Evolutionary conservation across 2,113 vertebrate species (phyloP), one percentile per base, ranked within the genome.

Genomic region (Mobula birostris): DNA sequence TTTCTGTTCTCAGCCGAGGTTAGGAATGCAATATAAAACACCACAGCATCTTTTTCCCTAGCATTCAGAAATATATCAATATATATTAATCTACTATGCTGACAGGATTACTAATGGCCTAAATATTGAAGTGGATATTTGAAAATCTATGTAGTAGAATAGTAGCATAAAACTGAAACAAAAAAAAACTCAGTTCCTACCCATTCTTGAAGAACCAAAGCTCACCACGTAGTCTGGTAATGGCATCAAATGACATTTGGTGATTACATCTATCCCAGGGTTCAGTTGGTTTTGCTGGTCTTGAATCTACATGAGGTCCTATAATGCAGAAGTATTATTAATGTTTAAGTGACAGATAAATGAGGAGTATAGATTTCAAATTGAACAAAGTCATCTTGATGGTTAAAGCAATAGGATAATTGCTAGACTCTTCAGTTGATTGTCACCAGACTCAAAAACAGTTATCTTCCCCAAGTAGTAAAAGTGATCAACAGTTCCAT

Each of bases 171-270:
- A 56, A 76, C 8, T 29, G 32, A 93, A 76, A n/a, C n/a, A n/a
- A 24, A 40, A 48, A 93, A 72, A 74, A 74, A 74, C 48, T 70
- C 6, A 7, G 19, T 36, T 74, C 68, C 14, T 98, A 99, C 98
- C 96, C 97, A 96, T 95, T 96, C 96, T 98, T 99, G 96, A 99
- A 99, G 97, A 99, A 98, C 68, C 98, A 7, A 78, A 95, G 95
- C 96, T 98, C 98, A 96, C 98, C 98, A 68, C 98, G 96, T 14
- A 98, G 94, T 0, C 96, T 97, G 91, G 97, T 94, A 3, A 98
- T 95, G 29, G 98, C 97, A 93, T 99, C 98, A 95, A 99, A 96
- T 0, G 97, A 97, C 96, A 98, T 94, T 0, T 94, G 96, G 9
- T 97, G 96, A 80, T 98, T 97, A 94, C 99, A 99, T 72, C 48